These are phyloP conservation scores for Priocnemis perturbator DNA, from an alignment of 2,888 invertebrate genomes.

Conservation along the genomic window DNA sequence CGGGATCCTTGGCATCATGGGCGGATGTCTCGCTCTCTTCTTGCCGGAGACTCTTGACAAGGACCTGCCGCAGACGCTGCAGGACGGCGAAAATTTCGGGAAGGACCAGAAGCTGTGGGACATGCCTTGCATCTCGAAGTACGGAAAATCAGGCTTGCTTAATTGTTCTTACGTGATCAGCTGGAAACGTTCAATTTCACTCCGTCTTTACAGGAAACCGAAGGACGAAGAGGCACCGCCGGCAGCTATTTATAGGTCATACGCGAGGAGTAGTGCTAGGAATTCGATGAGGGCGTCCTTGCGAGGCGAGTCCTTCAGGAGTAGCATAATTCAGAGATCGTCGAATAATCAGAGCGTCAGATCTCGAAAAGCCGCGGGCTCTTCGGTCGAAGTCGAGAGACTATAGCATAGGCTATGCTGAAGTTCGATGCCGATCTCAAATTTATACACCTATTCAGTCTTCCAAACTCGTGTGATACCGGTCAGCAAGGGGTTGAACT, in stretches of 20 bases:
- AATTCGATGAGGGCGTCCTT: constrained; percentile 80
- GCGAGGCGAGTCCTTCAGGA: constrained; percentile 81
- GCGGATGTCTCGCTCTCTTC: constrained; percentile 86
- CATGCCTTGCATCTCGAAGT: constrained; percentile 86
- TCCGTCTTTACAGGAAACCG: constrained; percentile 71
- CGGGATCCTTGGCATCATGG: constrained; percentile 84
- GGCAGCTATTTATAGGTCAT: constrained; percentile 62
- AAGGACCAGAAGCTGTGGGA: constrained; percentile 88
- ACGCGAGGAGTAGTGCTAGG: constrained; percentile 71
- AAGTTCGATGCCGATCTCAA: not conserved
- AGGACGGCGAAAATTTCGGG: constrained; percentile 92
- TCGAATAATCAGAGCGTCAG: constrained; percentile 70
- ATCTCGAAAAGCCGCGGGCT: constrained; percentile 70
- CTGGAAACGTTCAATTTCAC: not conserved
- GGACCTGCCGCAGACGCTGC: constrained; percentile 89
- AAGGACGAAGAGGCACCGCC: constrained; percentile 68
- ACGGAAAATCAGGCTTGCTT: constrained; percentile 29
- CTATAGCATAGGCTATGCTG: constrained; percentile 41
- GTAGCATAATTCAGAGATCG: constrained; percentile 77
- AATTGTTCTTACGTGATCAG: no score
- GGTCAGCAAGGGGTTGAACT: not conserved
- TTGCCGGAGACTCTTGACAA: constrained; percentile 91
- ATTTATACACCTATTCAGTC: not conserved
- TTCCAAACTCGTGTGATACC: constrained; percentile 4
- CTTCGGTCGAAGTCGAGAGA: constrained; percentile 62